phyloP scores from a whole-genome alignment of 1,140 invertebrate genomes.

The Drosophila repleta region DNA sequence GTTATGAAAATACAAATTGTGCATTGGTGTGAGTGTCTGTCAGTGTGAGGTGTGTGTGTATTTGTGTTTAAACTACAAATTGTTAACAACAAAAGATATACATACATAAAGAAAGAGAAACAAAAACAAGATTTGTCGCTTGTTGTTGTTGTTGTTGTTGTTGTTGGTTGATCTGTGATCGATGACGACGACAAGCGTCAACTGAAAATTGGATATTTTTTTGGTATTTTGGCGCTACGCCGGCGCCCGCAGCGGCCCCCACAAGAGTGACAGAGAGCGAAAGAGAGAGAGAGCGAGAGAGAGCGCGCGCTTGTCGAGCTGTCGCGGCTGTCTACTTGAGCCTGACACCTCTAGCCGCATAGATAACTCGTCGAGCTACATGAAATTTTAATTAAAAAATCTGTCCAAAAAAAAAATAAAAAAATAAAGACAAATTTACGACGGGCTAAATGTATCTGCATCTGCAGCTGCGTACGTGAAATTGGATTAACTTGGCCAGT shows the following conservation, averaged over 20 bases:
- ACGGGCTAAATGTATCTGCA: conserved; percentile 40
- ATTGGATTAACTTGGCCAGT: conserved; percentile 78
- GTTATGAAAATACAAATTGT: conserved; percentile 82
- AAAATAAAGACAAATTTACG: conserved; percentile 71
- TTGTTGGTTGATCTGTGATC: conserved; percentile 68
- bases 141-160: conserved; percentile 17
- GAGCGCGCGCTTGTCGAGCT: conserved; percentile 13
- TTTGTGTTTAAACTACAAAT: conserved; percentile 46
- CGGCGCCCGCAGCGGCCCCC: conserved; percentile 5
- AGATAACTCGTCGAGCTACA: conserved; percentile 60
- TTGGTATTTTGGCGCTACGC: conserved; percentile 43
- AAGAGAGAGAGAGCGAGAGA: background rate
- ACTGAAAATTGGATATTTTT: conserved; percentile 62
- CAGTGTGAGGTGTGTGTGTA: conserved; percentile 68
- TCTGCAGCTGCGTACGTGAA: conserved; percentile 55
- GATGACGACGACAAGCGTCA: conserved; percentile 70
- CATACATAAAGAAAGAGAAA: conserved; percentile 8
- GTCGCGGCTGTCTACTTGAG: conserved; percentile 50
- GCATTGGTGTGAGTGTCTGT: conserved; percentile 16
- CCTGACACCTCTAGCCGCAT: conserved; percentile 45
- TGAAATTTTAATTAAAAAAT: conserved; percentile 82
- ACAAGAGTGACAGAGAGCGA: too few species aligned
- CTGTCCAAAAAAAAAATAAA: too few species aligned
- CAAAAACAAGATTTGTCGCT: conserved; percentile 58
- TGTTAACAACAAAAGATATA: conserved; percentile 15